Evolutionary conservation across 2,888 invertebrate genomes (phyloP), one percentile per base, ranked within the genome.

Genomic region (Proisotoma minuta): DNA sequence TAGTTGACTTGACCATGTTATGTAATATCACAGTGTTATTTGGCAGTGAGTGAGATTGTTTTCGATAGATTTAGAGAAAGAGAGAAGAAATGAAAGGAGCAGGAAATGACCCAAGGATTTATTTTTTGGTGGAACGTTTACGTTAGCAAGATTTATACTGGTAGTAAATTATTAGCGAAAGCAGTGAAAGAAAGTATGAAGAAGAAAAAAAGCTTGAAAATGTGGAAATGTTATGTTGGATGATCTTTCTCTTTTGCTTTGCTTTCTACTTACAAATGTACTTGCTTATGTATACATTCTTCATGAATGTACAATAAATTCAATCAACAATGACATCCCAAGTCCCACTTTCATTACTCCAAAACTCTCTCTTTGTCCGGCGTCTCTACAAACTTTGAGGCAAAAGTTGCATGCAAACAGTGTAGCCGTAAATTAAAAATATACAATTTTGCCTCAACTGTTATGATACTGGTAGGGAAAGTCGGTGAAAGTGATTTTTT

Each of bases 31-130:
- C 34, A 34, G 8, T 15, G 58, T 43, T n/a, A 20, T 15, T 43
- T 43, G 43, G 43, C 4, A 20, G 8, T 15, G 43, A 43, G 43
- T 63, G 62, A 66, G 63, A 66, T 66, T 69, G 69, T 69, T 64
- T 69, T 66, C 62, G 66, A 66, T 63, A 63, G 69, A 66, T 63
- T 60, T 54, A 8, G 15, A 20, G 18, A 57, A 48, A 54, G 61
- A 61, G 58, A 61, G 52, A 62, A 49, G 59, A 51, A 62, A 57
- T 64, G 64, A 59, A 60, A 56, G 59, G 59, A 59, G 56, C 62
- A 62, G 70, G 70, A 70, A 70, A 68, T 70, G 68, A 68, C 68
- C 70, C 62, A 56, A 68, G 64, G 70, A 70, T 68, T 68, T 70
- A 70, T 68, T 66, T 65, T 63, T n/a, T n/a, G n/a, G 60, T 60